Evolutionary conservation across 1,140 invertebrate species (phyloP), one percentile per base, ranked within the genome.

Genomic region (Drosophila punjabiensis): DNA sequence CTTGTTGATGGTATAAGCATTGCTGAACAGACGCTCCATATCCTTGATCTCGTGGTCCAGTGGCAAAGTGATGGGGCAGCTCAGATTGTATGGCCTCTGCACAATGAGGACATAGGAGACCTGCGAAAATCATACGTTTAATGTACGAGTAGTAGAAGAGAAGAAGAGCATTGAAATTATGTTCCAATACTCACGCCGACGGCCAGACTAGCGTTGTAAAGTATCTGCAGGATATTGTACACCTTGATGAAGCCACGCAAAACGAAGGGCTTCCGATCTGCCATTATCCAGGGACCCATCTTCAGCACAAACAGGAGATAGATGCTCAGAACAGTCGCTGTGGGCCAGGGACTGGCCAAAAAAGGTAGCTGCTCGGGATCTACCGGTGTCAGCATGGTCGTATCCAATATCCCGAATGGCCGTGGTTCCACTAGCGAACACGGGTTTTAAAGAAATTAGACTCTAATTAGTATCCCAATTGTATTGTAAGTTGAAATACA

Each of bases 201-300:
- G 1, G 66, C 13, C 0, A 83, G 13, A 4, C 33, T 2, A 2
- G n/a, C 28, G 20, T 87, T 91, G 48, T 64, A 81, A 1, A 76
- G 2, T 4, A 91, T 95, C 93, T 97, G 96, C 2, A 95, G 93
- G 9, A 96, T 93, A 81, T 98, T 98, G 93, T 99, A 99, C 6
- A 96, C 60, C 18, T 97, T 95, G 16, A 98, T 94, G 0, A 95
- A 86, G 33, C 95, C 43, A 70, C 96, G 96, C n/a, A 98, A 93
- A n/a, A 96, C 94, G 75, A 96, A 97, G 0, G 98, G 96, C 87
- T 97, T 96, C 63, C 96, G 94, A 75, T 97, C 95, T 75, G 95
- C 94, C 98, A 98, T 98, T 61, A 96, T 95, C 50, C 93, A 94
- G 2, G 97, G 97, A 1, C 97, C 97, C 30, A 94, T 88, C 53